A percentile compares a stretch with the other conserved stretches of the same genome.
Conservation (phyloP, 2,888 invertebrate genomes). For the Terebella lapidaria region DNA sequence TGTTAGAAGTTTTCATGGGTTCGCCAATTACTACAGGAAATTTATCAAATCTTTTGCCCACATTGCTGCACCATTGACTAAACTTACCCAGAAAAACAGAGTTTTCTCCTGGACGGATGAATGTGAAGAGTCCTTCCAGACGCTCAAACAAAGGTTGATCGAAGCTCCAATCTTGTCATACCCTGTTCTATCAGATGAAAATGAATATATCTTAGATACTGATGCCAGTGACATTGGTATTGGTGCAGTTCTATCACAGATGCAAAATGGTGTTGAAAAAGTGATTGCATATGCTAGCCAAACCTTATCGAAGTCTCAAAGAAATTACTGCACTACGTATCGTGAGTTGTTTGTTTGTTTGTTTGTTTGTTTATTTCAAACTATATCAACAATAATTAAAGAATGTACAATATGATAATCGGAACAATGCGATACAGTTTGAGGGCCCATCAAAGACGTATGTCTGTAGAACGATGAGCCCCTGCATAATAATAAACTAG, state of each 20-base stretch:
- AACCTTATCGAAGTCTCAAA: conserved; percentile 1
- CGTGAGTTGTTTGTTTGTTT: conserved; percentile 8
- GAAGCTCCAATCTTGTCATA: conserved; percentile 11
- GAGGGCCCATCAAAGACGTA: too few relatives aligned
- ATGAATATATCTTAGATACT: neutral
- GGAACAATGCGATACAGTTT: too few relatives aligned
- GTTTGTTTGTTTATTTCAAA: too few relatives aligned
- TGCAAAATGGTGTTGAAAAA: conserved; percentile 6
- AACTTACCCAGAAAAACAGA: conserved; percentile 5
- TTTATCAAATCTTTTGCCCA: conserved; percentile 2
- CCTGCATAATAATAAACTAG: too few relatives aligned
- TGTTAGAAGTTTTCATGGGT: conserved; percentile 4
- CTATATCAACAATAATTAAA: too few relatives aligned
- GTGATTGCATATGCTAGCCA: conserved; percentile 13
- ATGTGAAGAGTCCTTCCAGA: conserved; percentile 6
- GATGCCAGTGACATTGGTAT: conserved; percentile 3
- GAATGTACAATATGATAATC: too few relatives aligned
- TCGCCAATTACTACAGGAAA: conserved; percentile 1
- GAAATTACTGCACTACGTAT: conserved; percentile 9
- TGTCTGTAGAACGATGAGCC: too few relatives aligned
- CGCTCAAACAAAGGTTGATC: conserved; percentile 4
- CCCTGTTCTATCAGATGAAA: neutral
- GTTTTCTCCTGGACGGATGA: conserved; percentile 12
- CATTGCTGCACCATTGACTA: conserved; percentile 1
- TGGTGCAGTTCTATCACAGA: conserved; percentile 10